phyloP scores from a whole-genome alignment of 2,113 vertebrate species.

The Pungitius pungitius region DNA sequence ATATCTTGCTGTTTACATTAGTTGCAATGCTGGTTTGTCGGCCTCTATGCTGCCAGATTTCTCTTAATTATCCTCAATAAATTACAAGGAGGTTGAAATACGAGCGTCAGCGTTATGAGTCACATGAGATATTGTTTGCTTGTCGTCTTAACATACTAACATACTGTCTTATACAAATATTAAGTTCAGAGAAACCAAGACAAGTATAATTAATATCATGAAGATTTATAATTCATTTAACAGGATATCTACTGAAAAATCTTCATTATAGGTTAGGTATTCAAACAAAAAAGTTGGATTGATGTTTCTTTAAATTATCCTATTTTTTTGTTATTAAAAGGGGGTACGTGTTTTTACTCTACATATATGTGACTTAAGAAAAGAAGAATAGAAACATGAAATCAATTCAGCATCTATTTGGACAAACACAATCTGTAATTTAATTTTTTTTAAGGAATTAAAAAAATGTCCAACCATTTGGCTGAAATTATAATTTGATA shows the following conservation, averaged over 20 bases:
- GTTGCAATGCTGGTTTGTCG: background rate
- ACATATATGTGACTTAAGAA: background rate
- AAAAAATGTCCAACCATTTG: background rate
- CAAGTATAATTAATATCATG: background rate
- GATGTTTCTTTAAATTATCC: background rate
- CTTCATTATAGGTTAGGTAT: background rate
- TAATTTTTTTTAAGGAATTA: background rate
- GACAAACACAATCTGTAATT: background rate
- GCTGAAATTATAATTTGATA: background rate
- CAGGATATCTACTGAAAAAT: background rate
- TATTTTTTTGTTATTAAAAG: background rate
- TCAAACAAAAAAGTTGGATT: background rate
- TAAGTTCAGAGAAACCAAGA: background rate
- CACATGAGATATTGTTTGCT: slow-evolving; percentile 22
- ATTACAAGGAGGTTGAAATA: slow-evolving; percentile 5
- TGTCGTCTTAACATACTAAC: background rate
- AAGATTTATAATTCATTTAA: background rate
- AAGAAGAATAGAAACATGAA: background rate
- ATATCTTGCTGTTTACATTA: background rate
- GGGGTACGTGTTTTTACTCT: background rate
- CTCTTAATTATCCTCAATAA: background rate
- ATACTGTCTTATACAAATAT: background rate
- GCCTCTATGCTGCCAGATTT: background rate
- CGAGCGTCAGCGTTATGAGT: background rate
- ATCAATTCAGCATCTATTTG: background rate